Evolutionary conservation across 2,797 vertebrate species (phyloP).

Genomic region (Myotis myotis): DNA sequence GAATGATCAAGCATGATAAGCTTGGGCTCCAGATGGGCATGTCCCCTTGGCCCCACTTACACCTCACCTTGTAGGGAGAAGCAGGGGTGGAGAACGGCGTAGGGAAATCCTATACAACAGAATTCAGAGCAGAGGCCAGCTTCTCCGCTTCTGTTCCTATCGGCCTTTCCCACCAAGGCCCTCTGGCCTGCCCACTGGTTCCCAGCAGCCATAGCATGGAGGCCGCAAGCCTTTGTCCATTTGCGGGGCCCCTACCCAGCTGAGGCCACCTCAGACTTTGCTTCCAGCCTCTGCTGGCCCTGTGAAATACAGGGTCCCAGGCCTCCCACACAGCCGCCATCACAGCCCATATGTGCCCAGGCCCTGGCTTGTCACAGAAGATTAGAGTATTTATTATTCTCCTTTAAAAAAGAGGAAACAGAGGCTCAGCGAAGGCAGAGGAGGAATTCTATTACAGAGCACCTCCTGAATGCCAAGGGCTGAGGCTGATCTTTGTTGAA

Average conservation of each 20-base stretch:
- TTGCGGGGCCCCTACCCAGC: background rate
- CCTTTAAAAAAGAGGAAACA: background rate
- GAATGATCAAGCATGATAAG: background rate
- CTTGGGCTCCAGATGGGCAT: background rate
- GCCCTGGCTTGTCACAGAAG: background rate
- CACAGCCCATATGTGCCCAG: background rate
- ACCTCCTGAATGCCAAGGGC: background rate
- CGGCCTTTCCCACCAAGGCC: background rate
- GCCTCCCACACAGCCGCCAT: background rate
- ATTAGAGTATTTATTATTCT: background rate
- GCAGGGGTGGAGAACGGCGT: background rate
- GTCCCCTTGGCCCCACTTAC: background rate
- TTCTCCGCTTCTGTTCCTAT: background rate
- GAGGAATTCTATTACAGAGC: background rate
- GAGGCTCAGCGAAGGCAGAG: background rate
- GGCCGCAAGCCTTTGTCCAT: background rate
- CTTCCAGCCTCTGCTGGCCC: background rate
- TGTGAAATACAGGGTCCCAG: background rate
- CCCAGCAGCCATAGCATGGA: background rate
- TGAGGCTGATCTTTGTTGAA: background rate
- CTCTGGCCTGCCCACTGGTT: background rate
- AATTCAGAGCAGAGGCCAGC: background rate
- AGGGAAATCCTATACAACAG: background rate
- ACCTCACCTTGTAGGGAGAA: background rate
- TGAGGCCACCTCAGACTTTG: background rate